These are phyloP conservation scores for Suricata suricatta DNA, from an alignment of 2,113 vertebrate species.

Conservation along the genomic window DNA sequence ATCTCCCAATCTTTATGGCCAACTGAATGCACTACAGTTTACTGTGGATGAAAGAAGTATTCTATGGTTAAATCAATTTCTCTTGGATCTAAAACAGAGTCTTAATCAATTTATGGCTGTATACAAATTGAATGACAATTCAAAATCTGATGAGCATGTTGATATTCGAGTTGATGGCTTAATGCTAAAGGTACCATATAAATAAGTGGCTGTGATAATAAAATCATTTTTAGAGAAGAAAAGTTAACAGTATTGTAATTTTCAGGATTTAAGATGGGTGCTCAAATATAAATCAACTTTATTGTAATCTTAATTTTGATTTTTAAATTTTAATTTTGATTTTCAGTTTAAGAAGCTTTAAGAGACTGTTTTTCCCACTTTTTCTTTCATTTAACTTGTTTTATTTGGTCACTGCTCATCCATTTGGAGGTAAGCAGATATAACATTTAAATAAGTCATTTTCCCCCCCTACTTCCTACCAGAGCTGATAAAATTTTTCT, in stretches of 20 bases:
- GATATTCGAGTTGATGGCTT: constrained; percentile 96
- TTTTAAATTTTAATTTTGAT: constrained; percentile 49
- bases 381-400: background rate
- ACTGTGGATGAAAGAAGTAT: constrained; percentile 96
- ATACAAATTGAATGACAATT: constrained; percentile 96
- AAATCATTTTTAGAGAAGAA: constrained; percentile 30
- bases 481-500: constrained; percentile 4
- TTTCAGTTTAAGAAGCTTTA: background rate
- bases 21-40: constrained; percentile 97
- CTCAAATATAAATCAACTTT: constrained; percentile 17
- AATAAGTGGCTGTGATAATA: background rate
- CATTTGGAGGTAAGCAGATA: constrained; percentile 17
- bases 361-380: background rate
- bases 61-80: constrained; percentile 98
- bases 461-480: background rate
- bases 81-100: constrained; percentile 96
- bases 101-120: constrained; percentile 98
- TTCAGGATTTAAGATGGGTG: background rate
- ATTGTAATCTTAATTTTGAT: constrained; percentile 36
- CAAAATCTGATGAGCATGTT: constrained; percentile 97
- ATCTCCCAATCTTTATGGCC: constrained; percentile 95
- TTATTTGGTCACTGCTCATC: background rate
- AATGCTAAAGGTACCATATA: constrained; percentile 94
- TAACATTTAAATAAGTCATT: constrained; percentile 33
- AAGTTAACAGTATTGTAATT: constrained; percentile 19